Evolutionary conservation across 37 sponge, comb jelly and placozoan genomes (phyloP).

Genomic region (Beroe ovata): DNA sequence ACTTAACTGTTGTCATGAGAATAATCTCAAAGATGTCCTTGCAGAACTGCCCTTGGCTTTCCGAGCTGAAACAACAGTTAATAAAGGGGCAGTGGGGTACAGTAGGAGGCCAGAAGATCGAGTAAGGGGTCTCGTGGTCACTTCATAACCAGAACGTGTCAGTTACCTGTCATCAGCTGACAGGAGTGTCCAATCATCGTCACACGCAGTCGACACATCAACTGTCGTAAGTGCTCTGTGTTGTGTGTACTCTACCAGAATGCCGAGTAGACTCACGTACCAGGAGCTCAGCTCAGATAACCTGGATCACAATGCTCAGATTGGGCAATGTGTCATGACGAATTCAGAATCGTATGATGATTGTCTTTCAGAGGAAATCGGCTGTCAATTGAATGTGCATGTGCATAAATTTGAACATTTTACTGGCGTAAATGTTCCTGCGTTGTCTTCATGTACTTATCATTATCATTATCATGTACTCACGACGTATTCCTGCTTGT

Average conservation of each 20-base stretch:
- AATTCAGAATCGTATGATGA: too few relatives aligned
- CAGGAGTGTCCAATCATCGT: constrained; percentile 61
- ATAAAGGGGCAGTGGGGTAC: too few relatives aligned
- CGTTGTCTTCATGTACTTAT: too few relatives aligned
- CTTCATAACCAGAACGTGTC: not conserved
- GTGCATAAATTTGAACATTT: too few relatives aligned
- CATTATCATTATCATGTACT: too few relatives aligned
- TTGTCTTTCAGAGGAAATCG: too few relatives aligned
- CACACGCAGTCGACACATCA: constrained; percentile 9
- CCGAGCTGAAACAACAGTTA: not conserved
- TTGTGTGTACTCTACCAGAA: constrained; percentile 24
- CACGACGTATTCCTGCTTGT: constrained; percentile 11
- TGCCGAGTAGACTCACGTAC: not conserved
- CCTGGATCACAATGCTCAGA: too few relatives aligned
- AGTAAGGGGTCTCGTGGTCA: too few relatives aligned
- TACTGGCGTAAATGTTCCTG: too few relatives aligned
- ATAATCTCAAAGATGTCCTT: constrained; percentile 24
- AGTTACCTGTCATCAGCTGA: constrained; percentile 64
- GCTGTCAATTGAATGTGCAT: too few relatives aligned
- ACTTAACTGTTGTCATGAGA: constrained; percentile 21
- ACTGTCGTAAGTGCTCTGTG: constrained; percentile 45
- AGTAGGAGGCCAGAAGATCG: too few relatives aligned
- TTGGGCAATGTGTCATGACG: too few relatives aligned
- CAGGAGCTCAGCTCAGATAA: constrained; percentile 51
- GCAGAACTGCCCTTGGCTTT: not conserved